Conservation (phyloP, 35 echinoderm and acorn worm species). For the Heliocidaris tuberculata region DNA sequence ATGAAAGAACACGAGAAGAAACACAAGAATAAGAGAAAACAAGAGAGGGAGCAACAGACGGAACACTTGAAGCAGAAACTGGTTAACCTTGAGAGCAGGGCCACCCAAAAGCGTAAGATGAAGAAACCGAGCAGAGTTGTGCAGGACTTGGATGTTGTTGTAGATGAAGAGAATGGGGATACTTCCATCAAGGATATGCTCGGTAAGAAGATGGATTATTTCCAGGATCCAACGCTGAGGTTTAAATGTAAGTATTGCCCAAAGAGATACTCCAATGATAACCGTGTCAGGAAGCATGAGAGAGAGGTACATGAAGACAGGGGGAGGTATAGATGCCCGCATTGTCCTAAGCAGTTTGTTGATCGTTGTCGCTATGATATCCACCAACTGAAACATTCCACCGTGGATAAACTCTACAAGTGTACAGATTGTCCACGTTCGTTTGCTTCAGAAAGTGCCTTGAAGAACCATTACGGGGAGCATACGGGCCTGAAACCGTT, state of each 20-base stretch:
- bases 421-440: conserved; percentile 3
- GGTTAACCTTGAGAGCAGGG: not conserved
- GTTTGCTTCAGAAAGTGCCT: not conserved
- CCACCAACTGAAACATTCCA: conserved; percentile 7
- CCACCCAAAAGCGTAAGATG: not conserved
- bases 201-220: not conserved
- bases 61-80: not conserved
- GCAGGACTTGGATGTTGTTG: not conserved
- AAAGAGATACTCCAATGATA: not conserved
- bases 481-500: conserved; percentile 22
- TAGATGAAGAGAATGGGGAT: not conserved
- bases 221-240: not conserved
- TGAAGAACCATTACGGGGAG: conserved; percentile 23
- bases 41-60: not conserved
- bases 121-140: not conserved
- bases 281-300: not conserved
- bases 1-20: not conserved
- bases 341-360: conserved; percentile 1
- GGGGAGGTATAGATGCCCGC: not conserved
- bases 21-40: not conserved
- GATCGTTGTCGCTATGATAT: not conserved
- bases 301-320: not conserved
- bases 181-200: not conserved
- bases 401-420: not conserved
- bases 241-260: conserved; percentile 19